These are phyloP conservation scores for Mellilla xanthometata DNA, from an alignment of 2,888 invertebrate genomes.

Conservation along the genomic window DNA sequence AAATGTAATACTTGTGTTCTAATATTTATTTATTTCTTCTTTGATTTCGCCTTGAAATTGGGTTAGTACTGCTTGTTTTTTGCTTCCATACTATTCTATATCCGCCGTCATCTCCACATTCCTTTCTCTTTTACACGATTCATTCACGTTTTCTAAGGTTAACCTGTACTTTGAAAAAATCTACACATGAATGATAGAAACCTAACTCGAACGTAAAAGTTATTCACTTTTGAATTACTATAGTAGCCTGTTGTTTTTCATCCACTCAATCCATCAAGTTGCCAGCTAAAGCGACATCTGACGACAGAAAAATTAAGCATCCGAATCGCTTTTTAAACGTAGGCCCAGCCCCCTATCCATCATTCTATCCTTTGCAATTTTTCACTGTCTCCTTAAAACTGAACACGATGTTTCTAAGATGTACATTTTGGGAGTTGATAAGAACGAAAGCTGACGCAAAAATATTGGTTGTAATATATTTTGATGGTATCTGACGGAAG, in stretches of 20 bases:
- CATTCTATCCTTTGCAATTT: conserved; percentile 64
- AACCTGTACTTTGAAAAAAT: no score
- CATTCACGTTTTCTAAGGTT: no score
- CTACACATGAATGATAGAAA: no score
- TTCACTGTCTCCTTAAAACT: conserved; percentile 57
- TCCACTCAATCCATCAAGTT: conserved; percentile 59
- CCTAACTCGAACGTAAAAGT: no score
- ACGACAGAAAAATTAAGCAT: conserved; percentile 74
- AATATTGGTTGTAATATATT: conserved; percentile 14
- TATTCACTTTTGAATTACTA: conserved; percentile 1
- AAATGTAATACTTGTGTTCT: no score
- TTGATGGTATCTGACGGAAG: conserved; percentile 7
- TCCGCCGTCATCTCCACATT: no score
- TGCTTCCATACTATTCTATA: no score
- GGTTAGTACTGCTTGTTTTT: no score
- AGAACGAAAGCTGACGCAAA: conserved; percentile 6
- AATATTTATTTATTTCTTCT: no score
- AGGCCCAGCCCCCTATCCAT: conserved; percentile 57
- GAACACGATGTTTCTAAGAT: conserved; percentile 27
- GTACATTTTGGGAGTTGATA: conserved; percentile 14
- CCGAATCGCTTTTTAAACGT: conserved; percentile 71
- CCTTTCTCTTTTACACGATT: no score
- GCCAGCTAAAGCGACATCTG: conserved; percentile 52
- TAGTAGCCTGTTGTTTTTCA: conserved; percentile 17
- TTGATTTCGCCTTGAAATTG: no score